phyloP scores from a whole-genome alignment of 2,113 vertebrate genomes.

The Rhineura floridana region DNA sequence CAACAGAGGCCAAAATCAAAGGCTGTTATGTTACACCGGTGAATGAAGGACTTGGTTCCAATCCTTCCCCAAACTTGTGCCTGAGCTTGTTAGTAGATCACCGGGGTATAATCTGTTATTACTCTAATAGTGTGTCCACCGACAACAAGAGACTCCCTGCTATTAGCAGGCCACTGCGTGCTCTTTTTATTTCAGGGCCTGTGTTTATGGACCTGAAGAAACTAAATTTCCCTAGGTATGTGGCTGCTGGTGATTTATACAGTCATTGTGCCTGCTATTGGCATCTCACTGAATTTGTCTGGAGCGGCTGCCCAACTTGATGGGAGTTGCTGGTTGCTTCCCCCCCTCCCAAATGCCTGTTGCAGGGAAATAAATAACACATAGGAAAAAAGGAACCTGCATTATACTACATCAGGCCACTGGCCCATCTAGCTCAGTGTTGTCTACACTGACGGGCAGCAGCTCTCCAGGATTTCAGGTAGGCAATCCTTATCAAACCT shows the following conservation, averaged over 20 bases:
- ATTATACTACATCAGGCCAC: too few relatives aligned
- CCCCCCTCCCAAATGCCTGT: neutral
- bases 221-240: constrained; percentile 3
- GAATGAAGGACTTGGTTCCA: neutral
- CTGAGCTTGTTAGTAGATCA: constrained; percentile 12
- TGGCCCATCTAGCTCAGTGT: too few relatives aligned
- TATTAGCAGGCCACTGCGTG: constrained; percentile 16
- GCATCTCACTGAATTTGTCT: neutral
- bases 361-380: constrained; percentile 9
- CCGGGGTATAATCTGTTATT: constrained; percentile 16
- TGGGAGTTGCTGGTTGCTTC: neutral
- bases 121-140: neutral
- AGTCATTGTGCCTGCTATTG: constrained; percentile 7
- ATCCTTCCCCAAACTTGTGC: neutral
- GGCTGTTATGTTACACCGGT: neutral
- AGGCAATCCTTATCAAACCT: too few relatives aligned
- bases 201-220: constrained; percentile 16
- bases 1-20: neutral
- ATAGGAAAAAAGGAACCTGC: too few relatives aligned
- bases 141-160: neutral
- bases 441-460: too few relatives aligned
- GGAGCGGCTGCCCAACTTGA: neutral
- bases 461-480: too few relatives aligned
- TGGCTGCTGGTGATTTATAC: constrained; percentile 19
- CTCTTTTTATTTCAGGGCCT: constrained; percentile 6